phyloP scores from a whole-genome alignment of 2,888 invertebrate species.

The Drosophila gaucha region DNA sequence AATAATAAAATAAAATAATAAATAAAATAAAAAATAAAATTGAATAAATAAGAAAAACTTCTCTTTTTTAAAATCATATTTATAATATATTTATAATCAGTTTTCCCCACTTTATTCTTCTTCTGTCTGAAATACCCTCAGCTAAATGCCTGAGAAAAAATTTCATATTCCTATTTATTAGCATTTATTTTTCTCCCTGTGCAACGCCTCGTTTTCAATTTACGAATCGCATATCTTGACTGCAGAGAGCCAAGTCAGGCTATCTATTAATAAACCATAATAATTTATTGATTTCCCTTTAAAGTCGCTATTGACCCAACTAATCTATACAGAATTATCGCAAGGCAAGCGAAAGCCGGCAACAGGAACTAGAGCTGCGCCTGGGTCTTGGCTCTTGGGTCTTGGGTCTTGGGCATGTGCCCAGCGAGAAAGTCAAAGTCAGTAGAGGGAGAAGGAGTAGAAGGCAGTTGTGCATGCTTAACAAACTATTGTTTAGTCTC shows the following conservation, averaged over 20 bases:
- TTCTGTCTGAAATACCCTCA: too few species aligned
- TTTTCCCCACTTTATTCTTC: too few species aligned
- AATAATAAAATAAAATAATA: too few species aligned
- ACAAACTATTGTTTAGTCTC: slow-evolving; percentile 64
- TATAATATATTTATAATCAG: too few species aligned
- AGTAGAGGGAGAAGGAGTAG: background rate
- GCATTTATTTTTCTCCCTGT: slow-evolving; percentile 6
- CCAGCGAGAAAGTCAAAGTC: slow-evolving; percentile 39
- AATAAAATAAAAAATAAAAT: too few species aligned
- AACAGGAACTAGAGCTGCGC: slow-evolving; percentile 23
- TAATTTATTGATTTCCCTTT: slow-evolving; percentile 78
- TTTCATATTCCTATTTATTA: too few species aligned
- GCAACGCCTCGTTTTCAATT: slow-evolving; percentile 58
- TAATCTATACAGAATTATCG: slow-evolving; percentile 76
- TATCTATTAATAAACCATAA: slow-evolving; percentile 75
- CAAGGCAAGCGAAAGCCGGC: slow-evolving; percentile 16
- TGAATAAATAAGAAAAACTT: too few species aligned
- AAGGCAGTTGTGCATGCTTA: slow-evolving; percentile 44
- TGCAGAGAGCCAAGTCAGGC: slow-evolving; percentile 38
- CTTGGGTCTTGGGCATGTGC: background rate
- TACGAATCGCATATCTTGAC: slow-evolving; percentile 54
- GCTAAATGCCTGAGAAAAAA: too few species aligned
- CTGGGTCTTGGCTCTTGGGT: background rate
- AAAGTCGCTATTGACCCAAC: slow-evolving; percentile 72
- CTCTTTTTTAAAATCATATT: too few species aligned